phyloP scores from a whole-genome alignment of 64 coral and sea anemone species.

The Stylophora pistillata region DNA sequence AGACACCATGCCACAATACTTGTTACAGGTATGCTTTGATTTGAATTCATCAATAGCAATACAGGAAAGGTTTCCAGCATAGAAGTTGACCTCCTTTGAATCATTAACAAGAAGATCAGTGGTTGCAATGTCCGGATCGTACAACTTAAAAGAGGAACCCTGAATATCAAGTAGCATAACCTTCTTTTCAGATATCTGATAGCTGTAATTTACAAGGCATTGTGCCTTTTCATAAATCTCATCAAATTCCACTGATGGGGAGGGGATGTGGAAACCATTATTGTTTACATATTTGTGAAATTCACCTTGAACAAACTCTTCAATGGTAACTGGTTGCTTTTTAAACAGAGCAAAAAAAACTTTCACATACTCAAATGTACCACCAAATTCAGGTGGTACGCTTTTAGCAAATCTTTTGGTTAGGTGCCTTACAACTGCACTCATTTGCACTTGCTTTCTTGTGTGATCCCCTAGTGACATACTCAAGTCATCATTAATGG shows the following conservation, averaged over 20 bases:
- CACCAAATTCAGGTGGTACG: too few species aligned
- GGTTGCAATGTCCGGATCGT: slow-evolving; percentile 41
- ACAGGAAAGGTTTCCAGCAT: slow-evolving; percentile 2
- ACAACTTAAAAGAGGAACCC: not conserved
- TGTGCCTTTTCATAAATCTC: slow-evolving; percentile 33
- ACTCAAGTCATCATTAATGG: too few species aligned
- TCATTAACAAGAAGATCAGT: not conserved
- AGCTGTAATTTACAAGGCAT: slow-evolving; percentile 49
- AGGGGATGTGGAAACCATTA: slow-evolving; percentile 20
- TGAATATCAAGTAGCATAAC: slow-evolving; percentile 60
- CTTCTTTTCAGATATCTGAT: slow-evolving; percentile 26
- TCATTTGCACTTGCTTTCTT: too few species aligned
- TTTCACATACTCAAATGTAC: slow-evolving; percentile 28
- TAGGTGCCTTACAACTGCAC: too few species aligned
- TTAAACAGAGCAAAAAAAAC: slow-evolving; percentile 25
- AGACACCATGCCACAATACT: slow-evolving; percentile 31
- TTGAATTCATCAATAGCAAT: slow-evolving; percentile 14
- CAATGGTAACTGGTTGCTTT: slow-evolving; percentile 44
- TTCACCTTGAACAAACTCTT: slow-evolving; percentile 44
- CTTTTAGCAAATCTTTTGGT: too few species aligned
- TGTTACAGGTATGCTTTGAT: slow-evolving; percentile 13
- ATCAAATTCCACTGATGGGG: not conserved
- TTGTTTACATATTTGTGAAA: slow-evolving; percentile 61
- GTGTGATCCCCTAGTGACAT: too few species aligned
- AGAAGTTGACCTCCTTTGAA: not conserved